phyloP scores from a whole-genome alignment of 1,140 invertebrate species.

The Caenorhabditis tropicalis region DNA sequence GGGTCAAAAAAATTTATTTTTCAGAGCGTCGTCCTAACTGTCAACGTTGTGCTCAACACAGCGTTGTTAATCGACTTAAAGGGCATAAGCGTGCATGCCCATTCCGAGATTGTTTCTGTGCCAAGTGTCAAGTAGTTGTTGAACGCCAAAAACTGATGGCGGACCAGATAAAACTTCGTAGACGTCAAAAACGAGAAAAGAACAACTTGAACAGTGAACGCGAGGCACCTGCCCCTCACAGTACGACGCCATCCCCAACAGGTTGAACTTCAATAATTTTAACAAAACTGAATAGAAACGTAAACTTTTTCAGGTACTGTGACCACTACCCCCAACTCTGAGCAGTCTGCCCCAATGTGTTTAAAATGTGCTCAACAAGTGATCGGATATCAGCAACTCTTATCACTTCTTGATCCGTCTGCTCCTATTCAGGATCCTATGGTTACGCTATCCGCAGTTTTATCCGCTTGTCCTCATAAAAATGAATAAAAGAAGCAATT shows the following conservation, averaged over 20 bases:
- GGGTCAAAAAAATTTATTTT: too few species aligned
- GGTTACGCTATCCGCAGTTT: constrained; percentile 35
- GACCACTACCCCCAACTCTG: background rate
- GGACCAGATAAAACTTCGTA: constrained; percentile 63
- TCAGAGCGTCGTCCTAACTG: constrained; percentile 74
- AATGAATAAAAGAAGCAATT: constrained; percentile 6
- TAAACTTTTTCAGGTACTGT: background rate
- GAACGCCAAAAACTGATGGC: constrained; percentile 64
- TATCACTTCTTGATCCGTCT: constrained; percentile 45
- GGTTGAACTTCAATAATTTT: background rate
- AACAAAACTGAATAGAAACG: too few species aligned
- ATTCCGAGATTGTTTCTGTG: constrained; percentile 74
- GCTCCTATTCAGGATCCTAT: constrained; percentile 14
- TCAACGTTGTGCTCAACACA: constrained; percentile 74
- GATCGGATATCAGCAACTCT: constrained; percentile 49
- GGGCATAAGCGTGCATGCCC: constrained; percentile 74
- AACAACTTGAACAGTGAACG: constrained; percentile 1
- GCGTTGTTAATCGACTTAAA: constrained; percentile 74
- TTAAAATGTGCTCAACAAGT: constrained; percentile 51
- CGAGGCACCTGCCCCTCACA: background rate
- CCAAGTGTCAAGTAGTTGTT: constrained; percentile 68
- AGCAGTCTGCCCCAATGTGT: constrained; percentile 31
- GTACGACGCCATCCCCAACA: background rate
- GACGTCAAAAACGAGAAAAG: constrained; percentile 62
- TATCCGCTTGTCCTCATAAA: constrained; percentile 52